Conservation (phyloP, 2,797 vertebrate genomes). For the Manis crassicaudata region DNA sequence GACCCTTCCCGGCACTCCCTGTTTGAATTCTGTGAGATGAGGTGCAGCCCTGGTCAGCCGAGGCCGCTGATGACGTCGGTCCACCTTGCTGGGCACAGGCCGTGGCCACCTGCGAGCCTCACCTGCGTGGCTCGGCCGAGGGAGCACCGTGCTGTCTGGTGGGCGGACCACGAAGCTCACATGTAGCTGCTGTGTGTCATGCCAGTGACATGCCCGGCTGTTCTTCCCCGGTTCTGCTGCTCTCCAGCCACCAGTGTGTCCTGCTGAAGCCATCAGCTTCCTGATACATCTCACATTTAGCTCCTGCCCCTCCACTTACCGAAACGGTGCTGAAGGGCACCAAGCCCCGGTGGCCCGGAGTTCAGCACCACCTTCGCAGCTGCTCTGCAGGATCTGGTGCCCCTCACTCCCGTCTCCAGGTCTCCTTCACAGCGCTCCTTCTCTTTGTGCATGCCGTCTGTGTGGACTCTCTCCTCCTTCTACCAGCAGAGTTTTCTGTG, state of each 20-base stretch:
- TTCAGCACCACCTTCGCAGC: conserved; percentile 11
- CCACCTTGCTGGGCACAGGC: conserved; percentile 61
- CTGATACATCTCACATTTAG: neutral
- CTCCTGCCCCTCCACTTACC: too few species aligned
- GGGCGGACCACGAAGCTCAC: neutral
- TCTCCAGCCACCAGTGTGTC: neutral
- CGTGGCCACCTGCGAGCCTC: conserved; percentile 15
- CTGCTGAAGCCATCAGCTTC: neutral
- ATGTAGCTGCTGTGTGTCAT: neutral
- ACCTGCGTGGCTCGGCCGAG: conserved; percentile 21
- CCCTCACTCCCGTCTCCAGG: neutral
- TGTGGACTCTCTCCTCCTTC: neutral
- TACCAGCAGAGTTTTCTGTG: neutral
- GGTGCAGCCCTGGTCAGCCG: conserved; percentile 53
- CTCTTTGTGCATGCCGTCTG: neutral
- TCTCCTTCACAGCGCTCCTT: neutral
- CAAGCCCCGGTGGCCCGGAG: neutral
- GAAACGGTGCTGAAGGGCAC: conserved; percentile 42
- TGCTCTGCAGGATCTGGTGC: neutral
- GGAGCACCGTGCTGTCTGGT: neutral
- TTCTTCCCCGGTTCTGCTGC: neutral
- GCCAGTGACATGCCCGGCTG: neutral
- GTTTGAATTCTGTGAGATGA: conserved; percentile 67
- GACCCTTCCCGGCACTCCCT: conserved; percentile 51
- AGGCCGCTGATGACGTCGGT: neutral